Evolutionary conservation across 2,113 vertebrate species (phyloP).

Genomic region (Sialia sialis): DNA sequence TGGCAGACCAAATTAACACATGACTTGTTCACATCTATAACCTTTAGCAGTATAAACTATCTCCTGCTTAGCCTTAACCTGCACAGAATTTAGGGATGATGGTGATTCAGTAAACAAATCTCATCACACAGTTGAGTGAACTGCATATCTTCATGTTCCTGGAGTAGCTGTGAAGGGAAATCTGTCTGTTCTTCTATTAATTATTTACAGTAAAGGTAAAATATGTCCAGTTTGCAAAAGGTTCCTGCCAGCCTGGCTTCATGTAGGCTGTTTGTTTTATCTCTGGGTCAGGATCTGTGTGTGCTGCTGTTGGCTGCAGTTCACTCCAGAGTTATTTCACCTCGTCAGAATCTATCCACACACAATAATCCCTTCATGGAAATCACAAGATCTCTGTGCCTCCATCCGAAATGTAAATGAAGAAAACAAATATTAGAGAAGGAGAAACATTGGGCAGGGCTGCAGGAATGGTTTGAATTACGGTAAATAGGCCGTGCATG

Average conservation of each 20-base stretch:
- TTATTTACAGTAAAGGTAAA: neutral
- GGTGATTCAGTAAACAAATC: neutral
- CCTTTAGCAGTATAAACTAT: neutral
- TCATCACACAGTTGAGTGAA: neutral
- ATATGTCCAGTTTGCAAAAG: neutral
- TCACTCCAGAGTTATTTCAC: neutral
- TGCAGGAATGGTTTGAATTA: neutral
- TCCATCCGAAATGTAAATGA: neutral
- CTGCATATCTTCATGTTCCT: neutral
- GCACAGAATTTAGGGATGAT: neutral
- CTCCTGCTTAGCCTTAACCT: neutral
- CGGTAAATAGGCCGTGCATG: neutral
- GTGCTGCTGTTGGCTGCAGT: neutral
- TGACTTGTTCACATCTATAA: neutral
- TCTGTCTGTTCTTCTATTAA: neutral
- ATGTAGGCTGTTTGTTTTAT: neutral
- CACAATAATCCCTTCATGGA: neutral
- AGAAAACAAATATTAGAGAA: neutral
- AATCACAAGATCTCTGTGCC: constrained; percentile 4
- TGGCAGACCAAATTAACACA: neutral
- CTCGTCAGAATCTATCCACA: neutral
- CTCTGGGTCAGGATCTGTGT: neutral
- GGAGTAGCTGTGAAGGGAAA: neutral
- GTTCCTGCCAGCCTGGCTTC: neutral
- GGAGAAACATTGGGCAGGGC: neutral